These are phyloP conservation scores for Callithrix jacchus DNA, from an alignment of 2,113 vertebrate genomes.

Conservation along the genomic window DNA sequence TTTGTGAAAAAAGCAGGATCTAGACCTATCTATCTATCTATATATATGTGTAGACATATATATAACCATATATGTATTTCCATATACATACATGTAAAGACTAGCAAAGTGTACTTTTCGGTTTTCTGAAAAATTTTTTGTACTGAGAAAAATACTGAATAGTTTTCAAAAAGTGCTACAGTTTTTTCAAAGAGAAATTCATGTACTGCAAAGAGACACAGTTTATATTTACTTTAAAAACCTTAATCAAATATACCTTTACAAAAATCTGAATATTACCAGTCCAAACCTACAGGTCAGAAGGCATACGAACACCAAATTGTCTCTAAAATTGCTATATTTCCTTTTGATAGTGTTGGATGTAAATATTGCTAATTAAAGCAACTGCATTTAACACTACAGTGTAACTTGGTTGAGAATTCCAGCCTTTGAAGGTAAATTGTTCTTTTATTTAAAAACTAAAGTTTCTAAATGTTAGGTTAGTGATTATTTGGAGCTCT, in stretches of 20 bases:
- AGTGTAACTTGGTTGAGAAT: neutral
- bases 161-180: neutral
- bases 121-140: neutral
- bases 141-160: too few relatives aligned
- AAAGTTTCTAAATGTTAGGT: neutral
- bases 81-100: neutral
- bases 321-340: neutral
- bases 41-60: too few relatives aligned
- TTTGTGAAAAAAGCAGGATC: neutral
- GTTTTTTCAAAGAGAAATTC: neutral
- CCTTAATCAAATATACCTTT: neutral
- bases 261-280: neutral
- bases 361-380: neutral
- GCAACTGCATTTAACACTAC: neutral
- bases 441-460: neutral
- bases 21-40: neutral
- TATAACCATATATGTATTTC: neutral
- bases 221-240: conserved; percentile 1
- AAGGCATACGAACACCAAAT: neutral
- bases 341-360: neutral
- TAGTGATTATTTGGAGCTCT: neutral
- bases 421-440: neutral
- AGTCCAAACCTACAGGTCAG: neutral
- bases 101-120: neutral
- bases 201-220: neutral